Conservation (phyloP, 2,888 invertebrate species). For the Plusia festucae region DNA sequence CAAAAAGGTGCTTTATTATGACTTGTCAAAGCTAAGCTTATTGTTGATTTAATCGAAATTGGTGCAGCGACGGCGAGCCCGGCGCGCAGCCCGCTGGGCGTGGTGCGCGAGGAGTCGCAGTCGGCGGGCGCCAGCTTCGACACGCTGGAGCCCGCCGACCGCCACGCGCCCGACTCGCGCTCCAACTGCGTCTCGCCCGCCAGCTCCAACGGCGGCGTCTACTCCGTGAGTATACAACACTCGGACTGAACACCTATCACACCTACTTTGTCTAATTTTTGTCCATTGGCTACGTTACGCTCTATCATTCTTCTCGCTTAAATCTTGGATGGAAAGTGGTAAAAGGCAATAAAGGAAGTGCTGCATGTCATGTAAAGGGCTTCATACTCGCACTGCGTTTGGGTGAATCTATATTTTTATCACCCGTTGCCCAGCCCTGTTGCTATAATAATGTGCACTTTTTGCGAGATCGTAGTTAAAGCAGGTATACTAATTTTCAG, state of each 20-base stretch:
- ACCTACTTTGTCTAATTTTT: background rate
- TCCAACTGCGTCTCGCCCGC: constrained; percentile 95
- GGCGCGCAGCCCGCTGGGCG: constrained; percentile 86
- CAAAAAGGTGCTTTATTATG: too few relatives aligned
- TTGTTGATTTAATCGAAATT: background rate
- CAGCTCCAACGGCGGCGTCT: constrained; percentile 97
- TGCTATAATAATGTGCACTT: background rate
- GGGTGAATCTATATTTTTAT: too few relatives aligned
- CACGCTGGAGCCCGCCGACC: constrained; percentile 83
- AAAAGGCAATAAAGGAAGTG: too few relatives aligned
- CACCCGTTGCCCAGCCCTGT: too few relatives aligned
- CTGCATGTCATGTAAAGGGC: too few relatives aligned
- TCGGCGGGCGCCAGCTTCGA: constrained; percentile 86
- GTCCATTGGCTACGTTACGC: too few relatives aligned
- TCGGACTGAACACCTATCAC: background rate
- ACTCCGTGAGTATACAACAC: constrained; percentile 91
- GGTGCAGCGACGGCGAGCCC: constrained; percentile 84
- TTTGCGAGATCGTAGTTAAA: background rate
- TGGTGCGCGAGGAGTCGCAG: constrained; percentile 90
- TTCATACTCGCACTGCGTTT: too few relatives aligned
- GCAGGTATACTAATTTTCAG: constrained; percentile 82
- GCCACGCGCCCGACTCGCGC: constrained; percentile 81
- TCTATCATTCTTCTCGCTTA: too few relatives aligned
- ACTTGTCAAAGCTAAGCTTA: too few relatives aligned
- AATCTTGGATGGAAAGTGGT: too few relatives aligned